These are phyloP conservation scores for Thomomys bottae DNA, from an alignment of 2,113 vertebrate species.

Conservation along the genomic window DNA sequence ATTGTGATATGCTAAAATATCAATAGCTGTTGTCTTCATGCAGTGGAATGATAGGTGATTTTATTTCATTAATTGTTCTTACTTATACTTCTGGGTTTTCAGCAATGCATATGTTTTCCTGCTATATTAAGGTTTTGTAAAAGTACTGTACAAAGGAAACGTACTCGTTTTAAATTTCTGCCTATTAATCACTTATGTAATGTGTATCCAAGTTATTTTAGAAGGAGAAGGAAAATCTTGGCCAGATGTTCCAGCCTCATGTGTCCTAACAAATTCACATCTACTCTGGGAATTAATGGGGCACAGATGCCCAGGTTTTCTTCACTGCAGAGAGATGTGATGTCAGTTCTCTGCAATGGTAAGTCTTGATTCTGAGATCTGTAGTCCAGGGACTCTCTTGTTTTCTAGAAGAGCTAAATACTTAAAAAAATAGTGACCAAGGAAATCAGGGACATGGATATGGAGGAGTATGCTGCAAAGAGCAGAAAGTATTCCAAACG, in stretches of 20 bases:
- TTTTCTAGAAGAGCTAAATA: not conserved
- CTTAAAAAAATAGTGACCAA: not conserved
- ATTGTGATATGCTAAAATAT: not conserved
- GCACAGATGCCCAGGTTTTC: slow-evolving; percentile 13
- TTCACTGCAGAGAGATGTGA: not conserved
- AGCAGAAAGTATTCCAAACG: not conserved
- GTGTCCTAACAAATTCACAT: not conserved
- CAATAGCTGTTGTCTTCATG: not conserved
- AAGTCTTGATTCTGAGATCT: not conserved
- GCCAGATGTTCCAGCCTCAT: slow-evolving; percentile 7
- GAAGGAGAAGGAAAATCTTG: slow-evolving; percentile 39
- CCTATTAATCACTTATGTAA: slow-evolving; percentile 30
- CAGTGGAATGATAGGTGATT: not conserved
- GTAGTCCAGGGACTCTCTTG: not conserved
- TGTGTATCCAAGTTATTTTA: slow-evolving; percentile 31
- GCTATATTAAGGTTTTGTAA: not conserved
- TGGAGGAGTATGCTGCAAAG: not conserved
- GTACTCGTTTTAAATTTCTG: slow-evolving; percentile 30
- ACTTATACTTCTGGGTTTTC: slow-evolving; percentile 43
- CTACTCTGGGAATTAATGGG: slow-evolving; percentile 28
- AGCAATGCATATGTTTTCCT: not conserved
- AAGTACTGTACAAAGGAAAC: slow-evolving; percentile 8
- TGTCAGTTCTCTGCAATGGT: not conserved
- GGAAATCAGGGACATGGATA: not conserved
- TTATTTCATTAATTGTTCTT: slow-evolving; percentile 16